These are phyloP conservation scores for Hucho hucho DNA, from an alignment of 2,113 vertebrate species.

Conservation along the genomic window DNA sequence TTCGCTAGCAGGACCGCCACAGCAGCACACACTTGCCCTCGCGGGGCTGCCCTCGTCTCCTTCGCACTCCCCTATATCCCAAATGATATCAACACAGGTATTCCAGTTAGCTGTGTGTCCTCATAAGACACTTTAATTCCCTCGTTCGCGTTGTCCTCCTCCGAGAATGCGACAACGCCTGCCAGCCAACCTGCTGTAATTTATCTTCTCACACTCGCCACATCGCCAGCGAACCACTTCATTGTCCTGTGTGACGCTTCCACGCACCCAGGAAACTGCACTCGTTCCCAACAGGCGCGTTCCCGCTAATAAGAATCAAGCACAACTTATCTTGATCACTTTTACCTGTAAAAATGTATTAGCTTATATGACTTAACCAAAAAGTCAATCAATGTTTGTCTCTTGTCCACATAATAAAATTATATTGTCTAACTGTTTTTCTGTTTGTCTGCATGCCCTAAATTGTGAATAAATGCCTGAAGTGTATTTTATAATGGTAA, in stretches of 20 bases:
- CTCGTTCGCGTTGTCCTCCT: slow-evolving; percentile 4
- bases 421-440: no score
- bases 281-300: slow-evolving; percentile 39
- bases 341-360: neutral
- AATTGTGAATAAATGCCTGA: no score
- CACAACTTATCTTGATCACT: neutral
- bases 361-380: no score
- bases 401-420: no score
- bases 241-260: slow-evolving; percentile 17
- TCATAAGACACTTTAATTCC: neutral
- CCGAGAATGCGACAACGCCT: slow-evolving; percentile 33
- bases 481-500: no score
- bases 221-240: neutral
- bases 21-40: slow-evolving; percentile 49
- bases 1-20: slow-evolving; percentile 65
- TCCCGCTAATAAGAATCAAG: slow-evolving; percentile 11
- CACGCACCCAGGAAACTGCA: slow-evolving; percentile 58
- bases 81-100: slow-evolving; percentile 13
- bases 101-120: slow-evolving; percentile 27
- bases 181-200: slow-evolving; percentile 47
- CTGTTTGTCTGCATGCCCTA: no score
- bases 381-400: no score
- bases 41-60: slow-evolving; percentile 39
- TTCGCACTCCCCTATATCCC: slow-evolving; percentile 27
- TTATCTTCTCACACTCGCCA: slow-evolving; percentile 45